These are phyloP conservation scores for Eidolon helvum DNA, from an alignment of 2,113 vertebrate genomes.

Conservation along the genomic window DNA sequence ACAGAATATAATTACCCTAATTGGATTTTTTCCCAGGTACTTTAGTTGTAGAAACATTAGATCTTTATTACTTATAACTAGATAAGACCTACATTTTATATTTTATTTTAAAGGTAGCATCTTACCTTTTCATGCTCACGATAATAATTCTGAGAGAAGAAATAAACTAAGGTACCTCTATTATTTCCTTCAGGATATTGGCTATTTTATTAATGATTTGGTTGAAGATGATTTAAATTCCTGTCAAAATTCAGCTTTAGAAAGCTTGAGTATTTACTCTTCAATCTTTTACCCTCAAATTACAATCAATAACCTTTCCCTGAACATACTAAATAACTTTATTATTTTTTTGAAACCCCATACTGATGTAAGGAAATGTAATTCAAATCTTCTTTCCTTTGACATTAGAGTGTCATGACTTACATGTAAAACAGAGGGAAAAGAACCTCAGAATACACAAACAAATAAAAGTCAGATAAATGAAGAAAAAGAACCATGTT, in stretches of 20 bases:
- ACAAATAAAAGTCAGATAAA: background rate
- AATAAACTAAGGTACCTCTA: background rate
- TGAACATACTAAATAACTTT: background rate
- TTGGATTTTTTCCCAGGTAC: conserved; percentile 35
- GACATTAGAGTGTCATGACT: background rate
- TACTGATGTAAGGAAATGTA: background rate
- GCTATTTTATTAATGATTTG: background rate
- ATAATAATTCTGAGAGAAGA: background rate
- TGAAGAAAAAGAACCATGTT: background rate
- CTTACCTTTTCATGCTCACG: background rate
- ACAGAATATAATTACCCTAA: conserved; percentile 40
- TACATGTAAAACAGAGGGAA: background rate
- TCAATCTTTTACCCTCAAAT: background rate
- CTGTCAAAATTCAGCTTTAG: background rate
- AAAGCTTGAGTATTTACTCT: background rate
- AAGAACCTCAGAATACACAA: background rate
- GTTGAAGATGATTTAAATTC: conserved; percentile 36
- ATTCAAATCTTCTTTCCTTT: conserved; percentile 6
- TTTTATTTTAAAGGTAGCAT: background rate
- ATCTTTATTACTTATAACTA: conserved; percentile 37
- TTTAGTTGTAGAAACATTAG: conserved; percentile 16
- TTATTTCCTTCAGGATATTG: conserved; percentile 33
- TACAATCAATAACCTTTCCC: background rate
- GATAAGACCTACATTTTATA: background rate
- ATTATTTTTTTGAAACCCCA: background rate